phyloP scores from a whole-genome alignment of 2,888 invertebrate genomes.

The Xestia c-nigrum region DNA sequence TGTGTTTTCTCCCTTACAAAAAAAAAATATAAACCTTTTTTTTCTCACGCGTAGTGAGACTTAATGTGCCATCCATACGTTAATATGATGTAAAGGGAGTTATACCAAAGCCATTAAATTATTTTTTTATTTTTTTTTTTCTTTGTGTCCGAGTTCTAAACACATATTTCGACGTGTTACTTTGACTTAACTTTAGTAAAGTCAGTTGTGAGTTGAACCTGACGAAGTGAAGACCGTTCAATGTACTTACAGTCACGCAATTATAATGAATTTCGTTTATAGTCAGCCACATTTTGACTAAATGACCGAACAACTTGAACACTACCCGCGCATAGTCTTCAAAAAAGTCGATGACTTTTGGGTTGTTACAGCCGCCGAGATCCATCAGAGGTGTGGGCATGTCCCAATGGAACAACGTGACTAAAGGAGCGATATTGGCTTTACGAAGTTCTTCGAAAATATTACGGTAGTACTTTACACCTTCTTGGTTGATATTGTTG shows the following conservation, averaged over 20 bases:
- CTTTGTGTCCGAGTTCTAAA: no score
- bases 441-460: slow-evolving; percentile 93
- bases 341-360: slow-evolving; percentile 88
- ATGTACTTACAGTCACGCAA: slow-evolving; percentile 81
- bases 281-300: slow-evolving; percentile 93
- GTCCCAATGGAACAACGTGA: slow-evolving; percentile 92
- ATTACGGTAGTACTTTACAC: slow-evolving; percentile 94
- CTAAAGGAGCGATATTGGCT: slow-evolving; percentile 92
- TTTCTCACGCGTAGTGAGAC: no score
- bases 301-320: slow-evolving; percentile 91
- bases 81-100: no score
- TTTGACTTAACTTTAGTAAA: no score
- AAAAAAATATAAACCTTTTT: no score
- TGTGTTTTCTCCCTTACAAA: no score
- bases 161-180: no score
- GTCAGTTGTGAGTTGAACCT: no score
- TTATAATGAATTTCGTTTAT: slow-evolving; percentile 93
- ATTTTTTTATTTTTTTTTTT: no score
- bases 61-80: no score
- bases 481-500: slow-evolving; percentile 92
- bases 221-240: not conserved
- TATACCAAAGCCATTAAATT: no score
- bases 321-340: slow-evolving; percentile 89
- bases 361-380: slow-evolving; percentile 88
- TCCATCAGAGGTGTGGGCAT: slow-evolving; percentile 53